phyloP scores from a whole-genome alignment of 1,140 invertebrate genomes.

The Scylla paramamosain region DNA sequence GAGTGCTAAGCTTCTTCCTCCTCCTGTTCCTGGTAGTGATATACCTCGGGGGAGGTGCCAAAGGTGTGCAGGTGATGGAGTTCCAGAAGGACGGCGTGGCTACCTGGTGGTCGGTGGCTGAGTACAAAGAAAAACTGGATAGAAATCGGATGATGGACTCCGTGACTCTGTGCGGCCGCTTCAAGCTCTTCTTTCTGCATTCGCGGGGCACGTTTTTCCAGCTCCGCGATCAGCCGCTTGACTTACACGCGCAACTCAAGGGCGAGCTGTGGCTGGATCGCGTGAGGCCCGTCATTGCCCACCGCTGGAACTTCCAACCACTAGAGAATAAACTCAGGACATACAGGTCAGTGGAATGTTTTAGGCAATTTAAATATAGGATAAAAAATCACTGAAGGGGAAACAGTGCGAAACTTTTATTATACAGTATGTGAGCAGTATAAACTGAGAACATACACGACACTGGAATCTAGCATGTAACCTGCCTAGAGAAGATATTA shows the following conservation, averaged over 20 bases:
- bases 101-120: background rate
- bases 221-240: background rate
- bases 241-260: slow-evolving; percentile 14
- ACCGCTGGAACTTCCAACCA: slow-evolving; percentile 49
- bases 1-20: background rate
- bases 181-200: slow-evolving; percentile 48
- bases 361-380: too few species aligned
- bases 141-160: slow-evolving; percentile 15
- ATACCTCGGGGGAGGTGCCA: background rate
- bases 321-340: slow-evolving; percentile 31
- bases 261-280: slow-evolving; percentile 56
- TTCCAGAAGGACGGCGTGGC: slow-evolving; percentile 58
- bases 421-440: background rate
- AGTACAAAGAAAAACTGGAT: slow-evolving; percentile 26
- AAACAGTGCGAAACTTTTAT: background rate
- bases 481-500: too few species aligned
- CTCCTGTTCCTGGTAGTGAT: background rate
- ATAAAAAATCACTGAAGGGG: background rate
- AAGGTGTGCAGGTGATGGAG: slow-evolving; percentile 45
- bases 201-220: slow-evolving; percentile 31
- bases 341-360: background rate
- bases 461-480: too few species aligned
- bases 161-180: slow-evolving; percentile 47
- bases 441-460: too few species aligned
- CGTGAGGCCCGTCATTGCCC: slow-evolving; percentile 28